Base-by-base conservation (phyloP, 1,140 invertebrate genomes). In the Pentalonia nigronervosa region DNA sequence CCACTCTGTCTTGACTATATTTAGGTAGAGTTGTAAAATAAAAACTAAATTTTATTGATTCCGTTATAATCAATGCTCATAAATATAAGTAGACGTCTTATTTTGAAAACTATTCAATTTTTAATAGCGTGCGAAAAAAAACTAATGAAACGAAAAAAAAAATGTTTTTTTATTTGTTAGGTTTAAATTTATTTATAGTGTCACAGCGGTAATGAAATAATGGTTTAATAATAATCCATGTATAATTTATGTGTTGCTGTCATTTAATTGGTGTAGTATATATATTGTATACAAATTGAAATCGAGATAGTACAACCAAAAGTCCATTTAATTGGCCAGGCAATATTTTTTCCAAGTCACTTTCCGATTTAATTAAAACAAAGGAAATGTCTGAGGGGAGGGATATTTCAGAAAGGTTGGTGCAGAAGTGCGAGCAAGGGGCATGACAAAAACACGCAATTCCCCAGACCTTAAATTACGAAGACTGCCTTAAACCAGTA, bases 351-450 rank as follows among this genome's bases (percentile, higher is more conserved):
- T 41, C 56, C 53, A 56, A n/a, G 89, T 90, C 89, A 90, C 89
- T 90, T 67, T 45, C 25, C 53, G 89, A 67, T 90, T 90, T 90
- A 90, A 90, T 90, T 90, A 90, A 67, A 90, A 90, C 89, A 90
- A 45, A 90, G 36, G 7, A 60, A 90, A 90, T 4, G 88, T 60
- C 53, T 34, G 48, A 41, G 8, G 48, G 53, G 56, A 41, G 21
- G 34, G 88, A 45, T 60, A 34, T 30, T 60, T 41, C 34, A 23
- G 53, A 45, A 36, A 67, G 36, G 50, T n/a, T 8, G 88, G 41
- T 14, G 89, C 89, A 67, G 56, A 67, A n/a, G 56, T 90, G 89
- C 34, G 89, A 67, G 53, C 36, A 60, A 60, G 21, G 53, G 88
- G 88, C 86, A 88, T 50, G 86, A 90, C 88, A 90, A 90, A 67